Percentiles rank a stretch among this genome's conserved stretches.
phyloP scores from a whole-genome alignment of 2,113 vertebrate species.

The Lethenteron camtschaticum region DNA sequence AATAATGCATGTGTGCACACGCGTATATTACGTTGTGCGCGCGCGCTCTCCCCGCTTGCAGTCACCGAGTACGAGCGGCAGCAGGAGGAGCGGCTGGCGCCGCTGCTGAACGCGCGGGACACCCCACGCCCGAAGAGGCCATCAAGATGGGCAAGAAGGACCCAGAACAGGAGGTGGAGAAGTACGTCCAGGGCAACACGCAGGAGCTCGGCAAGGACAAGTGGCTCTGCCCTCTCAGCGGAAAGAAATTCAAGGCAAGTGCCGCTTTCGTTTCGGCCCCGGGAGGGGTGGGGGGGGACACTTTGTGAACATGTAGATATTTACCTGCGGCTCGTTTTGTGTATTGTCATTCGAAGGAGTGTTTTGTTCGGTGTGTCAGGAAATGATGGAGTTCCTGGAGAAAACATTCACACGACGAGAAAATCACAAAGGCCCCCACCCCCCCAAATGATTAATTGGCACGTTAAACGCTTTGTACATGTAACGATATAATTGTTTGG shows the following conservation, averaged over 20 bases:
- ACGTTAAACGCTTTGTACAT: too few species aligned
- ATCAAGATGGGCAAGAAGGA: conserved; percentile 63
- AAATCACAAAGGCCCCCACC: too few species aligned
- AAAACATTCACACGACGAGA: too few species aligned
- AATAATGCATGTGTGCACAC: too few species aligned
- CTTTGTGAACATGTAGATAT: too few species aligned
- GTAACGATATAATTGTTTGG: too few species aligned
- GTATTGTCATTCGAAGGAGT: too few species aligned
- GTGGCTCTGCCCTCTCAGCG: conserved; percentile 75
- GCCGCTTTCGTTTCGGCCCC: not conserved
- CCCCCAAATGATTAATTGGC: too few species aligned
- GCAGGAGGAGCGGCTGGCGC: conserved; percentile 50
- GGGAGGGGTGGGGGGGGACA: too few species aligned
- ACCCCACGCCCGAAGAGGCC: conserved; percentile 54
- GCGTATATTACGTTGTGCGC: not conserved
- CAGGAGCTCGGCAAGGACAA: conserved; percentile 84
- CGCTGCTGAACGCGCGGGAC: conserved; percentile 45
- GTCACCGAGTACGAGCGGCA: conserved; percentile 65
- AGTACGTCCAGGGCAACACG: conserved; percentile 66
- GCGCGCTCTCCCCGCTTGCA: conserved; percentile 13
- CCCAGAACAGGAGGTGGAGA: conserved; percentile 64
- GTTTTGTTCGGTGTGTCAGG: too few species aligned
- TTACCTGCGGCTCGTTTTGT: too few species aligned
- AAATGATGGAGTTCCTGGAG: too few species aligned
- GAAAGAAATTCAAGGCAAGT: conserved; percentile 75